Percentiles rank a stretch among this genome's conserved stretches.
Conservation (phyloP, 2,797 vertebrate genomes). For the Macroramphosus scolopax region DNA sequence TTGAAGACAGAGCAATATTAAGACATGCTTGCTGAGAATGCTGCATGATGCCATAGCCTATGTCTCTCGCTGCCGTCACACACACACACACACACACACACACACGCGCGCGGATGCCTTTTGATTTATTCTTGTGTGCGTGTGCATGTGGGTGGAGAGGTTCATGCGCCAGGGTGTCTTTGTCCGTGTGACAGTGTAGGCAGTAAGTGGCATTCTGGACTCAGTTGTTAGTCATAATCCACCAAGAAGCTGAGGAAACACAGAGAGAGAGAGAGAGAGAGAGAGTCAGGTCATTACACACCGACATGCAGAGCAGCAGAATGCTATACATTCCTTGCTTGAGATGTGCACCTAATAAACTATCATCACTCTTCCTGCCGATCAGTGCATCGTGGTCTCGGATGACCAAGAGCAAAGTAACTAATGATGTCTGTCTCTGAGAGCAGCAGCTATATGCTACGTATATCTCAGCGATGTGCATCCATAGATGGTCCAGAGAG, state of each 20-base stretch:
- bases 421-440: constrained; percentile 24
- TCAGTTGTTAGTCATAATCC: constrained; percentile 88
- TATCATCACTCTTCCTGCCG: constrained; percentile 10
- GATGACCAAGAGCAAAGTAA: constrained; percentile 1
- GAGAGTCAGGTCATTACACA: no score
- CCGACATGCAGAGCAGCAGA: no score
- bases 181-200: constrained; percentile 63
- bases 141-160: constrained; percentile 33
- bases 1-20: constrained; percentile 35
- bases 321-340: constrained; percentile 5
- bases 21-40: constrained; percentile 40
- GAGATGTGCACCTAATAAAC: constrained; percentile 16
- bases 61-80: constrained; percentile 54
- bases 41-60: constrained; percentile 29
- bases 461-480: neutral
- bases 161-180: constrained; percentile 38
- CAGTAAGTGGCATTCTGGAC: constrained; percentile 46
- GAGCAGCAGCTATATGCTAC: neutral
- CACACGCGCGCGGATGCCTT: no score
- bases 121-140: constrained; percentile 16
- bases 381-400: no score
- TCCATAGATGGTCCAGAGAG: neutral
- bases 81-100: no score
- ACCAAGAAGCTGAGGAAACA: constrained; percentile 87
- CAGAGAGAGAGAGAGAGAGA: constrained; percentile 25